Evolutionary conservation across 2,888 invertebrate genomes (phyloP), one percentile per base, ranked within the genome.

Genomic region (Perizoma flavofasciatum): DNA sequence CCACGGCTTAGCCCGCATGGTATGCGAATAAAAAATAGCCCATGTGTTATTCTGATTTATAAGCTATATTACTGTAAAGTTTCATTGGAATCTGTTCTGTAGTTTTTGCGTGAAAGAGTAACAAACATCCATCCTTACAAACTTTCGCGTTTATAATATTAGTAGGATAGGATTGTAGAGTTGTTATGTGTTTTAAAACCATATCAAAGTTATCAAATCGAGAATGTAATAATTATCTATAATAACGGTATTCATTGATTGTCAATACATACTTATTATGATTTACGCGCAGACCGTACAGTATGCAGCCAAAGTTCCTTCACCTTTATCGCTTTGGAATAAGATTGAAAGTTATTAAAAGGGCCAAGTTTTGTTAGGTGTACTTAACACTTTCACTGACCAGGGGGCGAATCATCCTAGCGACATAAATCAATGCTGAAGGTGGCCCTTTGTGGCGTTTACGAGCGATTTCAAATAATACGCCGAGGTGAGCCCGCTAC

Each of bases 251-350:
- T 89, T 89, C 86, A 88, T 82, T 73, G 77, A 81, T 85, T 91
- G 91, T 91, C 91, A 90, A 90, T 89, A 88, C 86, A 83, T 73
- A 71, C 70, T 65, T 74, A 68, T 72, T 85, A 85, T 89, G 88
- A 89, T 89, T 88, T 88, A 89, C 86, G 84, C 73, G 73, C 72
- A 61, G 68, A 62, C 69, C 49, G 67, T 51, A 60, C 60, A 64
- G 50, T 44, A 51, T 47, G 0, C 48, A 6, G 50, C 11, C 7
- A 48, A 41, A 43, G 34, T 34, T 41, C 22, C n/a, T 57, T 59
- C 53, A 46, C 34, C 46, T 56, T 55, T 66, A 66, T 57, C n/a
- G 4, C 55, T 8, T 53, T 35, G 41, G 5, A 55, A 47, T 63
- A 69, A 51, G 46, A 66, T 52, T 52, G 44, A 61, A 52, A 47